phyloP scores from a whole-genome alignment of 2,113 vertebrate species.

The Platycercus adscitus region DNA sequence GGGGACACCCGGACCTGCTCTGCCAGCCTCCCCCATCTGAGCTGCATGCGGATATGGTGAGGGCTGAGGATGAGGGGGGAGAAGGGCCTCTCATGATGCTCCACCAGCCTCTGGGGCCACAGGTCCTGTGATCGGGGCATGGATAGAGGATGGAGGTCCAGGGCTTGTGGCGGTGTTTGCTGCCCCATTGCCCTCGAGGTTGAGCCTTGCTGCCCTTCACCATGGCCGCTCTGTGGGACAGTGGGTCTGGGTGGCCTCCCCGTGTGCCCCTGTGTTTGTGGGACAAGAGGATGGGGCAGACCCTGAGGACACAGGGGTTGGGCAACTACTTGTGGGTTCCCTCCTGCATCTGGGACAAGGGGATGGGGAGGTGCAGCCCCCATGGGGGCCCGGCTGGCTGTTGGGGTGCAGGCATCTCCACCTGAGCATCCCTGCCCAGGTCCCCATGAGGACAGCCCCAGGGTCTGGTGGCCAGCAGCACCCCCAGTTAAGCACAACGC shows the following conservation, averaged over 20 bases:
- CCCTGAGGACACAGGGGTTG: no score
- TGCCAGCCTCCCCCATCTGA: not conserved
- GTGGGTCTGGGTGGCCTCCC: not conserved
- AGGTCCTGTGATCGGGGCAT: not conserved
- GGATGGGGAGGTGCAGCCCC: not conserved
- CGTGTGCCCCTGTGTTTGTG: not conserved
- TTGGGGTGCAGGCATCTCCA: rapidly evolving
- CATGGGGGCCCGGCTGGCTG: rapidly evolving
- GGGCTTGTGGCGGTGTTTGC: rapidly evolving
- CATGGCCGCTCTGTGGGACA: rapidly evolving
- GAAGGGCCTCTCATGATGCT: not conserved
- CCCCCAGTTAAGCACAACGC: rapidly evolving
- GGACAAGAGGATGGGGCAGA: not conserved
- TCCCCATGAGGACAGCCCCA: rapidly evolving
- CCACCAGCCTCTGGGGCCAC: not conserved
- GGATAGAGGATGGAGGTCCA: not conserved
- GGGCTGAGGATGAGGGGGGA: rapidly evolving
- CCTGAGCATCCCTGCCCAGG: no score
- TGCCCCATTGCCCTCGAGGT: rapidly evolving
- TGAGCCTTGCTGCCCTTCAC: no score
- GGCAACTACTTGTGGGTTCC: no score
- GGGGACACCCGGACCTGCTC: rapidly evolving
- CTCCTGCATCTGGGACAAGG: not conserved
- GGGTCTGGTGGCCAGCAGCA: not conserved
- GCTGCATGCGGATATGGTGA: rapidly evolving